Conservation (phyloP, 2,113 vertebrate species). For the Chiloscyllium plagiosum region DNA sequence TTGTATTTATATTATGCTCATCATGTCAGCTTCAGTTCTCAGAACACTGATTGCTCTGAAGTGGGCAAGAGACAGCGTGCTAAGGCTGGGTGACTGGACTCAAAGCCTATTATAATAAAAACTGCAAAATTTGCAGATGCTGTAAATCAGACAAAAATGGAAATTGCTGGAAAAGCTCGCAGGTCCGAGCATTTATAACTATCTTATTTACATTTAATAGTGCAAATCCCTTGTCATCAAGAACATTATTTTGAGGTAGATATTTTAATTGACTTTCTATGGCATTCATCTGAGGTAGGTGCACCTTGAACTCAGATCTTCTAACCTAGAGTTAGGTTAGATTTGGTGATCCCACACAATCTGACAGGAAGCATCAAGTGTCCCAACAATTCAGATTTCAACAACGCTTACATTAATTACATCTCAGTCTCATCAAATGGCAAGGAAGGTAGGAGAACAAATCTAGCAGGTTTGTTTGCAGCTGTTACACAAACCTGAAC, state of each 20-base stretch:
- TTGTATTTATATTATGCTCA: neutral
- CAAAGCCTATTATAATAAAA: no score
- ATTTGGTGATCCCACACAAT: slow-evolving; percentile 69
- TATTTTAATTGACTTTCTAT: no score
- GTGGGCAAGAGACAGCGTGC: neutral
- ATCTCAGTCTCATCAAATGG: slow-evolving; percentile 52
- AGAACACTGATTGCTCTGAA: neutral
- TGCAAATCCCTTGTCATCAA: no score
- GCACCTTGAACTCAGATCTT: no score
- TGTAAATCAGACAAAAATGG: no score
- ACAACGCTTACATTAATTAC: slow-evolving; percentile 49
- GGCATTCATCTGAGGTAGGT: no score
- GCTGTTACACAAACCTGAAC: neutral
- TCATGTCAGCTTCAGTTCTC: neutral
- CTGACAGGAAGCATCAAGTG: slow-evolving; percentile 60
- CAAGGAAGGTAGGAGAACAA: slow-evolving; percentile 60
- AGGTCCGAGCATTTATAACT: no score
- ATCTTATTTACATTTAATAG: no score
- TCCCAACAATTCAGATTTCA: slow-evolving; percentile 54
- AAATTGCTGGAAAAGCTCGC: no score
- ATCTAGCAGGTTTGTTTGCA: neutral
- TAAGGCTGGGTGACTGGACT: neutral
- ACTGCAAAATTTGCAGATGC: no score
- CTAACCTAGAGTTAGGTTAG: slow-evolving; percentile 46
- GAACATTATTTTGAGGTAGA: no score